Evolutionary conservation across 2,797 vertebrate genomes (phyloP), one percentile per base, ranked within the genome.

Genomic region (Arremon brunneinucha): DNA sequence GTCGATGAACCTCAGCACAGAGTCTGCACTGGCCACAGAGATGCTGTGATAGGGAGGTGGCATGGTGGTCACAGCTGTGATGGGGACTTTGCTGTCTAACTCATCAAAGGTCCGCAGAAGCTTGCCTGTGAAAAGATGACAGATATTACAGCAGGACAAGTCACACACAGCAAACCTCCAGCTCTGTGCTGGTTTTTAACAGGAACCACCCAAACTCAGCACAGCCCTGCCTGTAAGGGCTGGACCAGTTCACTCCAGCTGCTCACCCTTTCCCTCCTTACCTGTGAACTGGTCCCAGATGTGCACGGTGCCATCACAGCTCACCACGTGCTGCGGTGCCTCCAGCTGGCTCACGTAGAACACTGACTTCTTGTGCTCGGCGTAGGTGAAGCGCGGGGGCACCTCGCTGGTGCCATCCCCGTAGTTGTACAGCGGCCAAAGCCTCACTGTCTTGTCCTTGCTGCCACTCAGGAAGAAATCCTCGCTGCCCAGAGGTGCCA

Each of bases 281-380:
- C 99, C 99, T 55, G 99, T 99, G 96, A 98, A 99, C 93, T 99
- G 99, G 97, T 99, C 99, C 99, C 99, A 99, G 91, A 99, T 95
- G 97, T 99, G 99, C 77, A 99, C 97, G 0, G 98, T 98, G 24
- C 99, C 99, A 8, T 99, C 99, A n/a, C 99, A 99, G 98, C 99
- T 99, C 94, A 99, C 99, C n/a, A 99, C 98, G 4, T 99, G 98
- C 97, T 99, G 99, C 0, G 98, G 98, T 13, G 98, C 97, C 90
- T 99, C 99, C 12, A 99, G 98, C 94, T 99, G 99, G 90, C 98
- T 98, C 20, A 99, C 99, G 1, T 98, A 99, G 98, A 99, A 99
- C 86, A 99, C 98, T 0, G 99, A 99, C 86, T 99, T 99, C 80
- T 98, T 98, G 97, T 99, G 99, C 92, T 99, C 98, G 0, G 95